These are phyloP conservation scores for Drosophila tani DNA, from an alignment of 1,140 invertebrate species.

Conservation along the genomic window DNA sequence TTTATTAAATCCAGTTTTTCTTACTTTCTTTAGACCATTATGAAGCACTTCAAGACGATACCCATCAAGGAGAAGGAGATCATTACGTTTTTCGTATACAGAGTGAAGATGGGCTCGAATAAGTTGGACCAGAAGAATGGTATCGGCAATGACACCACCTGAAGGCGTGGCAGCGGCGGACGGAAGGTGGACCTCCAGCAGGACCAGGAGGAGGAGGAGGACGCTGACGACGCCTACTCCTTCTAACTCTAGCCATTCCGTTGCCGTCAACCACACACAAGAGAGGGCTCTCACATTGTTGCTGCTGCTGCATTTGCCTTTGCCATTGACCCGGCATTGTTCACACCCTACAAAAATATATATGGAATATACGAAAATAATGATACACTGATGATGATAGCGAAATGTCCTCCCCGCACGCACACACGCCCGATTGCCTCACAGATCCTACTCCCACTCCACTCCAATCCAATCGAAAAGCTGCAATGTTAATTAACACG, in stretches of 20 bases:
- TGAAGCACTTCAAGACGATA: conserved; percentile 97
- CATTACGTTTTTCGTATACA: conserved; percentile 98
- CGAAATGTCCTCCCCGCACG: conserved; percentile 9
- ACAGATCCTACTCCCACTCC: conserved; percentile 26
- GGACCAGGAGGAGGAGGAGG: conserved; percentile 19
- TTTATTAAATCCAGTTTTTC: background rate
- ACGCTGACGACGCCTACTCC: conserved; percentile 28
- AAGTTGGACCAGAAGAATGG: conserved; percentile 96
- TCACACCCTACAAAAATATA: conserved; percentile 5
- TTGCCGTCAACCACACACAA: conserved; percentile 3
- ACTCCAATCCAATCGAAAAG: conserved; percentile 3
- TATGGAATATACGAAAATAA: conserved; percentile 5
- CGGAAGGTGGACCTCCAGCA: conserved; percentile 13
- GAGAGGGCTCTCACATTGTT: conserved; percentile 29
- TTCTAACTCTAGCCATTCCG: conserved; percentile 20
- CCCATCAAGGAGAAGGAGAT: conserved; percentile 97
- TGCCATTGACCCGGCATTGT: conserved; percentile 28
- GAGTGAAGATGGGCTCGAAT: conserved; percentile 97
- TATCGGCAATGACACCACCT: conserved; percentile 80
- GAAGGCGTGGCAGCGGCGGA: conserved; percentile 49
- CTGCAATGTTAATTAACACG: conserved; percentile 25
- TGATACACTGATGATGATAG: conserved; percentile 9
- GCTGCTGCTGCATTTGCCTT: conserved; percentile 56
- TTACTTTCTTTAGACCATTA: conserved; percentile 89
- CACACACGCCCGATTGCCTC: conserved; percentile 12